Percentiles rank a stretch among this genome's conserved stretches.
These are phyloP conservation scores for Enteromius thamalakanensis DNA, from an alignment of 2,797 vertebrate species.

Conservation along the genomic window DNA sequence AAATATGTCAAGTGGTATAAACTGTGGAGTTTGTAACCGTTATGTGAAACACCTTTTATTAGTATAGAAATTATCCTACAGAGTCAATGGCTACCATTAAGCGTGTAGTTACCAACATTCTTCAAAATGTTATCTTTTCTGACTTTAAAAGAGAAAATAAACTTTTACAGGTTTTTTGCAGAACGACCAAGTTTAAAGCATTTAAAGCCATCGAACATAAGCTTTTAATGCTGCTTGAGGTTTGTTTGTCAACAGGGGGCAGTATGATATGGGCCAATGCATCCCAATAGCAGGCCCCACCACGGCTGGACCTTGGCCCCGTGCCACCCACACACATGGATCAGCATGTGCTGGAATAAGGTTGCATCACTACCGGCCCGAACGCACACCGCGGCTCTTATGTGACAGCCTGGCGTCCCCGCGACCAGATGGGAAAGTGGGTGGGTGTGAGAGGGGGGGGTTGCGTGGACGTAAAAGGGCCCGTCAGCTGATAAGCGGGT, in stretches of 20 bases:
- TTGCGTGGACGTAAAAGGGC: conserved; percentile 41
- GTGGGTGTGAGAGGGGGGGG: conserved; percentile 31
- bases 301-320: conserved; percentile 69
- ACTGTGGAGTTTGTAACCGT: not conserved
- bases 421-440: conserved; percentile 52
- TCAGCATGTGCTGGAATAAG: conserved; percentile 75
- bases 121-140: not conserved
- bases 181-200: not conserved
- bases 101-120: not conserved
- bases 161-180: not conserved
- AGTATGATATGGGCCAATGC: conserved; percentile 51
- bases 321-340: conserved; percentile 71
- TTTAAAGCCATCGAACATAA: not conserved
- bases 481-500: conserved; percentile 69
- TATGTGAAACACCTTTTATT: not conserved
- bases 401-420: conserved; percentile 64
- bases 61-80: too few relatives aligned
- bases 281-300: conserved; percentile 15
- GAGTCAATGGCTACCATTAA: not conserved
- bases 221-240: not conserved
- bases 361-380: conserved; percentile 71
- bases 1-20: not conserved
- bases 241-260: conserved; percentile 65
- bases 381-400: conserved; percentile 63
- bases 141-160: not conserved